Conservation (phyloP, 2,888 invertebrate species). For the Minunthozetes semirufus region DNA sequence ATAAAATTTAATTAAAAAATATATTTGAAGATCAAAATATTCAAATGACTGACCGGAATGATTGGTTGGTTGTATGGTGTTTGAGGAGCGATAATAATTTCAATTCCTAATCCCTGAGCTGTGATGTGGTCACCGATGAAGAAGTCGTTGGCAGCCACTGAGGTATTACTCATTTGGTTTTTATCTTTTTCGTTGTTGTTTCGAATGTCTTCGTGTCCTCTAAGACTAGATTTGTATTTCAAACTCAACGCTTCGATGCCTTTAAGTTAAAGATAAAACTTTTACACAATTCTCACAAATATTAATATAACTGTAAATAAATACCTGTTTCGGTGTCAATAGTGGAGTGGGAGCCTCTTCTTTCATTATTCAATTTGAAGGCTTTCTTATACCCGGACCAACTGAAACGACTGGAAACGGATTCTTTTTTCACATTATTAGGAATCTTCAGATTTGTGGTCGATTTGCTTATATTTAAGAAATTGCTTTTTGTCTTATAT, state of each 20-base stretch:
- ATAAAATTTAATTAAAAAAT: no score
- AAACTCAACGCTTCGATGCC: slow-evolving; percentile 19
- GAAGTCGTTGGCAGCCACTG: not conserved
- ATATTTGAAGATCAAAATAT: no score
- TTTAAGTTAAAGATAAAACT: not conserved
- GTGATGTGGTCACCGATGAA: not conserved
- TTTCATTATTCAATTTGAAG: not conserved
- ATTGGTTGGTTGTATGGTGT: not conserved
- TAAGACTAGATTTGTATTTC: slow-evolving; percentile 20
- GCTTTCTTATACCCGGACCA: slow-evolving; percentile 13
- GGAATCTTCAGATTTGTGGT: not conserved
- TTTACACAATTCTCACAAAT: not conserved
- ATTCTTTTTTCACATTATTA: slow-evolving; percentile 1
- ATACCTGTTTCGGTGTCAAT: not conserved
- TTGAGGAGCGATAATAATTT: not conserved
- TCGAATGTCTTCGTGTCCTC: not conserved
- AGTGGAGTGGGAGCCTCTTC: not conserved
- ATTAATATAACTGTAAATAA: not conserved
- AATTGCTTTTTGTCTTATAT: not conserved
- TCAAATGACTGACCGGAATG: not conserved
- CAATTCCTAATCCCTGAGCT: slow-evolving; percentile 16
- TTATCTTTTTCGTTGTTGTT: not conserved
- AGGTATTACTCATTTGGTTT: not conserved
- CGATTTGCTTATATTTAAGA: not conserved
- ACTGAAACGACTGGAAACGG: slow-evolving; percentile 6